Conservation (phyloP, 2,113 vertebrate genomes). For the Phylloscopus whistleri region DNA sequence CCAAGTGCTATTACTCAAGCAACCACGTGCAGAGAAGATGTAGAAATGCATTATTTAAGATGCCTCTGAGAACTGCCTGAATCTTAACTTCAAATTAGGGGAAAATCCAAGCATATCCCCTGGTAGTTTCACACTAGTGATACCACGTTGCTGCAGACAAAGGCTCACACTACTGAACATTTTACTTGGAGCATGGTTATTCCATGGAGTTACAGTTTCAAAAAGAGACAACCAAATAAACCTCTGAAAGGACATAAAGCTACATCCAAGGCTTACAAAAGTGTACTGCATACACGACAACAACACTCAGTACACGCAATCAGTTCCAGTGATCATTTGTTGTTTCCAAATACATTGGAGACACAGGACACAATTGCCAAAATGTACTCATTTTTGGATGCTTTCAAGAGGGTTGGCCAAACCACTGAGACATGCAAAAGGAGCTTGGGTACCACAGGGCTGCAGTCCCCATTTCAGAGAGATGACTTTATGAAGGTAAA, state of each 20-base stretch:
- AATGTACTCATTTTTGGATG: neutral
- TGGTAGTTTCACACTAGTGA: neutral
- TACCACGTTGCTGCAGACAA: neutral
- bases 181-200: neutral
- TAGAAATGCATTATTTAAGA: constrained; percentile 1
- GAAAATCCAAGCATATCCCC: neutral
- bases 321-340: neutral
- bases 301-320: neutral
- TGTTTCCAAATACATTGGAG: neutral
- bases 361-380: neutral
- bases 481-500: neutral
- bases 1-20: neutral
- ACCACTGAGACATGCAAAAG: neutral
- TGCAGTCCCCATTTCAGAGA: neutral
- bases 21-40: neutral
- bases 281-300: neutral
- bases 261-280: neutral
- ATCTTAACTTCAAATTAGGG: neutral
- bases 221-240: neutral
- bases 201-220: neutral
- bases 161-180: neutral
- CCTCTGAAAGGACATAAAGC: neutral
- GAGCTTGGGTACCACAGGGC: neutral
- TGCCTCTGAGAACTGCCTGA: neutral
- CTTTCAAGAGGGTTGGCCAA: neutral